A percentile compares a stretch with the other conserved stretches of the same genome.
Conservation (phyloP, 2,113 vertebrate species). For the Perca fluviatilis region DNA sequence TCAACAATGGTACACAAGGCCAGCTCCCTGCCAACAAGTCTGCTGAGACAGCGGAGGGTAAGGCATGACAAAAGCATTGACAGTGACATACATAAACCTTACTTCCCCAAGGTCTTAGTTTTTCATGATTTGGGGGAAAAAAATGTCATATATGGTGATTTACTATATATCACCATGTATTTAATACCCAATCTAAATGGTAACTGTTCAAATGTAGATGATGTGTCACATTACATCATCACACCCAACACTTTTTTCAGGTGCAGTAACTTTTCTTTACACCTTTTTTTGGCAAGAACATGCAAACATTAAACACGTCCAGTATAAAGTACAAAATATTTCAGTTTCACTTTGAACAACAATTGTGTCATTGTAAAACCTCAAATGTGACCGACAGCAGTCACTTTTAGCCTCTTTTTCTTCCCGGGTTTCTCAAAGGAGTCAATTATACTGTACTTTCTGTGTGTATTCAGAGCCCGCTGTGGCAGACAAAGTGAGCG, state of each 20-base stretch:
- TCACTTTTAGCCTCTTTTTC: neutral
- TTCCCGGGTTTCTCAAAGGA: neutral
- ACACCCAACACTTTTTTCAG: neutral
- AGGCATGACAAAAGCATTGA: neutral
- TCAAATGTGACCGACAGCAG: neutral
- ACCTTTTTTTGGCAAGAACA: neutral
- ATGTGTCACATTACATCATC: neutral
- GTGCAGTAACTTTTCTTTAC: neutral
- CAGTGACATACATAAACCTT: neutral
- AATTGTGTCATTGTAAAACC: neutral
- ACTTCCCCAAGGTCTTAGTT: neutral
- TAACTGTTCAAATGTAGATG: neutral
- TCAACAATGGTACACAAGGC: constrained; percentile 1
- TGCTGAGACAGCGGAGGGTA: constrained; percentile 40
- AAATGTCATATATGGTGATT: too few species aligned
- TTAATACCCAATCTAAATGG: too few species aligned
- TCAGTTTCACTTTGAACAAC: neutral
- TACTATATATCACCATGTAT: neutral
- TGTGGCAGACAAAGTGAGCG: neutral
- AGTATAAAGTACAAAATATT: neutral
- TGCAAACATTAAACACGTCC: neutral
- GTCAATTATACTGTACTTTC: neutral
- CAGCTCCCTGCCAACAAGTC: constrained; percentile 47
- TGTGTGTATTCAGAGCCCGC: constrained; percentile 29
- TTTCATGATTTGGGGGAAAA: neutral